phyloP scores from a whole-genome alignment of 2,888 invertebrate species.

The Hermaeophaga mercurialis region DNA sequence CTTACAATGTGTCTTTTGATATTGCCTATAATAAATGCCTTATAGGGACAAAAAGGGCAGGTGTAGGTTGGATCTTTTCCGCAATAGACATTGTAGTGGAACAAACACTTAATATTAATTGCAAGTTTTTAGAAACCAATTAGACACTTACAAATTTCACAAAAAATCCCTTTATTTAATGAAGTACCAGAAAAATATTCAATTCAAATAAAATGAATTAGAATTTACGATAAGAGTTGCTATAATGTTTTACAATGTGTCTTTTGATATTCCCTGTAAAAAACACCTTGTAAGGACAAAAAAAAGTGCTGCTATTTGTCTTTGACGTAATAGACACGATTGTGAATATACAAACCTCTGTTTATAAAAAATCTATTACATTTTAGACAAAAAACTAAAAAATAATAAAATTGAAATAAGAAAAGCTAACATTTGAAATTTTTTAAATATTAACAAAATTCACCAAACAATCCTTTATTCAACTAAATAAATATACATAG shows the following conservation, averaged over 20 bases:
- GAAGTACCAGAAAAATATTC: no score
- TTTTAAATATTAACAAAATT: no score
- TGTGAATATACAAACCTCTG: neutral
- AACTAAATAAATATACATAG: no score
- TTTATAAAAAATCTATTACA: neutral
- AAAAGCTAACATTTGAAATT: no score
- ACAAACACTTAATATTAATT: no score
- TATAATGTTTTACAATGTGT: no score
- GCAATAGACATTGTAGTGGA: conserved; percentile 28
- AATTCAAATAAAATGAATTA: no score
- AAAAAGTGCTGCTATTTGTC: neutral
- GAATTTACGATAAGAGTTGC: no score
- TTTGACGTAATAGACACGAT: neutral
- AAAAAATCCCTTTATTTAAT: no score
- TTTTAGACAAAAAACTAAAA: neutral
- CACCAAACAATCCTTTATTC: no score
- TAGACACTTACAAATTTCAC: no score
- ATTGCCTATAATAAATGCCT: conserved; percentile 2
- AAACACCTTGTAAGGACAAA: neutral
- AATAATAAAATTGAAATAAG: neutral
- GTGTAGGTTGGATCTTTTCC: conserved; percentile 27
- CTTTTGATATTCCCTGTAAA: neutral
- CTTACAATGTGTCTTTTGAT: neutral
- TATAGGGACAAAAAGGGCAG: conserved; percentile 25
- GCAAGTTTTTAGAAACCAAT: no score